These are phyloP conservation scores for Urocolius indicus DNA, from an alignment of 2,113 vertebrate genomes.

Conservation along the genomic window DNA sequence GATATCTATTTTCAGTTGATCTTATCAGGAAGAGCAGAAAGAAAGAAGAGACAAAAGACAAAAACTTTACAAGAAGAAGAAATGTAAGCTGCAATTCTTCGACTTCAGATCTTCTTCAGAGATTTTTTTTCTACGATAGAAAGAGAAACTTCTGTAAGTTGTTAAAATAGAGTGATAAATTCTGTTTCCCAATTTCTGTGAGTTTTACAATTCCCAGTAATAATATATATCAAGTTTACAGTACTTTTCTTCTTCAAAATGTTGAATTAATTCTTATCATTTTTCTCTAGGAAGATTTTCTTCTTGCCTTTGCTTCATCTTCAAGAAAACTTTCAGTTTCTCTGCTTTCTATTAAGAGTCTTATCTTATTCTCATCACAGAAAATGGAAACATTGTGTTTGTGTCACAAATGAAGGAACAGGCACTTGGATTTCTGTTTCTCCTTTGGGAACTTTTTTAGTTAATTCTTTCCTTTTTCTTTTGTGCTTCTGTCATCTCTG, in stretches of 20 bases:
- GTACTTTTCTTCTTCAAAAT: neutral
- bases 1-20: neutral
- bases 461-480: neutral
- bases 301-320: neutral
- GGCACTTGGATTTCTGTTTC: neutral
- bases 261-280: neutral
- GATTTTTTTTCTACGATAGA: neutral
- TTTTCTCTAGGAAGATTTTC: neutral
- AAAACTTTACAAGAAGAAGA: neutral
- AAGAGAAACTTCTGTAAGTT: neutral
- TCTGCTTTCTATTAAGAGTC: neutral
- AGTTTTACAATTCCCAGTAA: neutral
- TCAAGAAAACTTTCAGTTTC: neutral
- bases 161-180: neutral
- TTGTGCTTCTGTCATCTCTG: neutral
- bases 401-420: neutral
- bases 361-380: neutral
- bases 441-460: neutral
- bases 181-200: neutral
- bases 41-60: neutral
- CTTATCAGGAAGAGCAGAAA: fast-evolving
- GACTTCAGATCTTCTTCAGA: neutral
- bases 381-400: neutral
- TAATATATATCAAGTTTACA: neutral
- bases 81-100: neutral